Conservation (phyloP, 2,888 invertebrate genomes). For the Drosophila prolongata region DNA sequence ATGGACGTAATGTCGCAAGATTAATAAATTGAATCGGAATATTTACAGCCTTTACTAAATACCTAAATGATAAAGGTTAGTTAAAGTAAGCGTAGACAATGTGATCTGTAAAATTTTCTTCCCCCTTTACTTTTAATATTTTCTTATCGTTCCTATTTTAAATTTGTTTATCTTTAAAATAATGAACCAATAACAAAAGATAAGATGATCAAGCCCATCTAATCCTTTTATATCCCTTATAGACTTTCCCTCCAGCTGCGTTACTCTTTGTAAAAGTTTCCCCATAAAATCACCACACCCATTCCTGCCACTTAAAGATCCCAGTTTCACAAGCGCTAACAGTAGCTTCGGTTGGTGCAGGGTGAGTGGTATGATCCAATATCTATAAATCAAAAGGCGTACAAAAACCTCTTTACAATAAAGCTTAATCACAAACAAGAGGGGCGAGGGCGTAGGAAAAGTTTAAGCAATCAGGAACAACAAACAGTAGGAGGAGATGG, state of each 20-base stretch:
- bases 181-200: too few relatives aligned
- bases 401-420: conserved; percentile 57
- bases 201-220: too few relatives aligned
- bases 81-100: too few relatives aligned
- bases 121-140: too few relatives aligned
- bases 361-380: conserved; percentile 46
- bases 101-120: too few relatives aligned
- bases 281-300: background rate
- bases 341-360: background rate
- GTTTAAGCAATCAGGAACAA: conserved; percentile 57
- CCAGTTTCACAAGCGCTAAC: background rate
- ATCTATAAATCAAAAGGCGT: conserved; percentile 72
- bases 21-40: too few relatives aligned
- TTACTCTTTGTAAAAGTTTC: background rate
- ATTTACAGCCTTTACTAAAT: too few relatives aligned
- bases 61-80: too few relatives aligned
- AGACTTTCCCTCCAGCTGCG: background rate
- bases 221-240: too few relatives aligned
- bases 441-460: conserved; percentile 37
- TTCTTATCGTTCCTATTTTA: too few relatives aligned
- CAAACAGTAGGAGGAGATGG: conserved; percentile 29
- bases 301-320: background rate
- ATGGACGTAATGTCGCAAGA: too few relatives aligned
- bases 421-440: conserved; percentile 55
- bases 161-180: too few relatives aligned